A percentile compares a stretch with the other conserved stretches of the same genome.
These are phyloP conservation scores for Novumbra hubbsi DNA, from an alignment of 2,797 vertebrate species.

Conservation along the genomic window DNA sequence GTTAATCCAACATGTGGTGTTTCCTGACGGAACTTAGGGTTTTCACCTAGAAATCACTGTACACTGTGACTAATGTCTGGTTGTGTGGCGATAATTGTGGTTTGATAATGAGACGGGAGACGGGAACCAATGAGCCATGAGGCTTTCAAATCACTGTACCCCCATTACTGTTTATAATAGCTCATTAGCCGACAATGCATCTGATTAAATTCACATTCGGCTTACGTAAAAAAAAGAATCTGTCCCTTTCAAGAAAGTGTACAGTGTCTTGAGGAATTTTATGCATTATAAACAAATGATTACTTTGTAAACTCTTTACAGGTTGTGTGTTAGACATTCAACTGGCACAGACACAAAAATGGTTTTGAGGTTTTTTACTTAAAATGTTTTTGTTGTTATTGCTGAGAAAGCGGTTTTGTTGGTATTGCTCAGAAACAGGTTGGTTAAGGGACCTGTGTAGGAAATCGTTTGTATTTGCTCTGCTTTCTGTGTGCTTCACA, in stretches of 20 bases:
- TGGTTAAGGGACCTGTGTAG: not conserved
- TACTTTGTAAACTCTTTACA: not conserved
- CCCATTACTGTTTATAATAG: slow-evolving; percentile 14
- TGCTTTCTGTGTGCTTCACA: slow-evolving; percentile 2
- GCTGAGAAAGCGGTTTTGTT: not conserved
- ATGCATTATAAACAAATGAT: not conserved
- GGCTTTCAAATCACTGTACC: slow-evolving; percentile 8
- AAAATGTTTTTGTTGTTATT: too few species aligned
- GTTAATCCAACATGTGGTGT: too few species aligned
- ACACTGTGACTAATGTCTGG: not conserved
- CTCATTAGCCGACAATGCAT: slow-evolving; percentile 16
- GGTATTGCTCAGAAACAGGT: not conserved
- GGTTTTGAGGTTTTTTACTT: too few species aligned
- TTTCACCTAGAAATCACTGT: not conserved
- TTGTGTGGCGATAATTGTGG: not conserved
- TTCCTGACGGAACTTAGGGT: not conserved
- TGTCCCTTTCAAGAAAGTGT: not conserved
- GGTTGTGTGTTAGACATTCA: not conserved
- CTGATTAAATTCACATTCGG: slow-evolving; percentile 8
- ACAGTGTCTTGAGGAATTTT: not conserved
- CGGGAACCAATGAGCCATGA: slow-evolving; percentile 13
- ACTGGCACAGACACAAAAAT: not conserved
- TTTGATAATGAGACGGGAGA: not conserved
- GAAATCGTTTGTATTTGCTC: not conserved
- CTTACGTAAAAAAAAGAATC: not conserved